Conservation (phyloP, 2,113 vertebrate species). For the Hymenochirus boettgeri region DNA sequence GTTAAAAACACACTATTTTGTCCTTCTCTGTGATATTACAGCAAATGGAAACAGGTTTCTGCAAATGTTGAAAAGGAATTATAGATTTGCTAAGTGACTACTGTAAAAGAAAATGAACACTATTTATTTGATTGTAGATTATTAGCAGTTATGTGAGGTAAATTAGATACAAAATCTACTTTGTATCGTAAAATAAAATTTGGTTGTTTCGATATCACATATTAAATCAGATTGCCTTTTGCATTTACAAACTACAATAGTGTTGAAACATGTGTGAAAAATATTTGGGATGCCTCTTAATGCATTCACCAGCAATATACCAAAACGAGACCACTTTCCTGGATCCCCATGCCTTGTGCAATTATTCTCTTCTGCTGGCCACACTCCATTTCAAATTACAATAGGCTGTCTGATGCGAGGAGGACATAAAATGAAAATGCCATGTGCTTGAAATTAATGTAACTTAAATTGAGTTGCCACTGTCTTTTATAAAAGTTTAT, state of each 20-base stretch:
- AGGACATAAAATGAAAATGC: slow-evolving; percentile 37
- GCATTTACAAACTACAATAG: neutral
- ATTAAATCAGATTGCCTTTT: neutral
- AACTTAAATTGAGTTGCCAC: slow-evolving; percentile 37
- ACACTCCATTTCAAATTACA: slow-evolving; percentile 27
- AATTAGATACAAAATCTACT: too few species aligned
- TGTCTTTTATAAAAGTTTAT: slow-evolving; percentile 43
- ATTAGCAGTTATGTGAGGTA: too few species aligned
- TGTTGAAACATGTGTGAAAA: neutral
- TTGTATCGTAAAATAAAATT: too few species aligned
- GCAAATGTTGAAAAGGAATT: too few species aligned
- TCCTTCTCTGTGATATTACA: too few species aligned
- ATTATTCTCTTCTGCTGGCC: slow-evolving; percentile 30
- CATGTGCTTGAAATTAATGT: slow-evolving; percentile 39
- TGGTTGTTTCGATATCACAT: too few species aligned
- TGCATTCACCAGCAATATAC: slow-evolving; percentile 10
- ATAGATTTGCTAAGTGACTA: too few species aligned
- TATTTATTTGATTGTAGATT: too few species aligned
- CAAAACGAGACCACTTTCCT: slow-evolving; percentile 22
- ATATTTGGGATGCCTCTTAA: neutral
- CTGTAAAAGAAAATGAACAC: too few species aligned
- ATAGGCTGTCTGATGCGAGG: slow-evolving; percentile 20
- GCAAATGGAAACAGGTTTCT: too few species aligned
- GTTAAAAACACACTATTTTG: too few species aligned
- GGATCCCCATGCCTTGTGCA: slow-evolving; percentile 16